Conservation (phyloP, 2,888 invertebrate species). For the Muschampia plurimacula region DNA sequence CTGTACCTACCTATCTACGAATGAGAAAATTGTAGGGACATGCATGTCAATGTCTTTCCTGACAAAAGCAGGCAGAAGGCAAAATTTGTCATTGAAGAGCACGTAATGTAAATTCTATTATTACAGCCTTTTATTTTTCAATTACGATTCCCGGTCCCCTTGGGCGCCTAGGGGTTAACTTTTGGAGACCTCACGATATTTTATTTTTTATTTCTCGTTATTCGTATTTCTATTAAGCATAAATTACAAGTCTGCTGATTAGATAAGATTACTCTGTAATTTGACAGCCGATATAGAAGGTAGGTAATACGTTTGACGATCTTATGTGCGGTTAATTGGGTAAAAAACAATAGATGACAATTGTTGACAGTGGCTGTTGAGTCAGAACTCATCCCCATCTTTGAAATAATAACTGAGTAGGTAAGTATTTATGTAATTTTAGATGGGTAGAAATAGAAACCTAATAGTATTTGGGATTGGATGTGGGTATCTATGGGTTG, state of each 20-base stretch:
- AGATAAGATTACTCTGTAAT: conserved; percentile 4
- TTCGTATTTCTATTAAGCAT: conserved; percentile 48
- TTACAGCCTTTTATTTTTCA: conserved; percentile 85
- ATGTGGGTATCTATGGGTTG: no score
- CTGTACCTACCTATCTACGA: conserved; percentile 2
- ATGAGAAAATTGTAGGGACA: conserved; percentile 43
- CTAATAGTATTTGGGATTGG: no score
- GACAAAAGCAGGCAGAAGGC: conserved; percentile 79
- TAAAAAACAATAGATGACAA: no score
- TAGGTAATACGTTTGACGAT: not conserved
- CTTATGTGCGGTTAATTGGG: no score
- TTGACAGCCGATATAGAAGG: not conserved
- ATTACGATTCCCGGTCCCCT: conserved; percentile 75
- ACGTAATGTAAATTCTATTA: conserved; percentile 85
- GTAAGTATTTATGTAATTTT: no score
- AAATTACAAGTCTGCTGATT: conserved; percentile 37
- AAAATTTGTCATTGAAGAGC: conserved; percentile 82
- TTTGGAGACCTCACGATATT: conserved; percentile 59
- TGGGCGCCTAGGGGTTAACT: conserved; percentile 76
- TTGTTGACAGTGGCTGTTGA: no score
- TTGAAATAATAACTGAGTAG: no score
- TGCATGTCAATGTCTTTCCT: conserved; percentile 72
- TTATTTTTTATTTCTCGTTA: conserved; percentile 47
- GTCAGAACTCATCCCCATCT: no score
- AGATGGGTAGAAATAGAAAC: no score